phyloP scores from a whole-genome alignment of 1,140 invertebrate species.

The Leptinotarsa undecemlineata region DNA sequence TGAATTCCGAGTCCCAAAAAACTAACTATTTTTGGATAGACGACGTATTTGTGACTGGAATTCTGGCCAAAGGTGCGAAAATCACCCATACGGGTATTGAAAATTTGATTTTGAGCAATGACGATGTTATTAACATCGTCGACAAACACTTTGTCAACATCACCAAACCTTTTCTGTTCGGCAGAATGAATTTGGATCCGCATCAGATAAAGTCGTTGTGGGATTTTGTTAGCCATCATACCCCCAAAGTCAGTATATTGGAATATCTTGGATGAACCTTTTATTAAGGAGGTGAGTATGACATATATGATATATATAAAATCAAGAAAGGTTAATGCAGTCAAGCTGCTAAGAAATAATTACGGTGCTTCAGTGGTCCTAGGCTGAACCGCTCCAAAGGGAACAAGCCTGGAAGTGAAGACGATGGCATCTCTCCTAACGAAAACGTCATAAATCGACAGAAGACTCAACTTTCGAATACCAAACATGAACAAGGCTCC shows the following conservation, averaged over 20 bases:
- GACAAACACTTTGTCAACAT: conserved; percentile 18
- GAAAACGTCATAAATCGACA: too few species aligned
- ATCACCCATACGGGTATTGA: conserved; percentile 58
- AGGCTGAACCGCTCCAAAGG: too few species aligned
- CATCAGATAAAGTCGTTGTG: conserved; percentile 39
- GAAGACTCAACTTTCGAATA: too few species aligned
- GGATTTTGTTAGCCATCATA: conserved; percentile 33
- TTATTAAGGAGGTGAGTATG: background rate
- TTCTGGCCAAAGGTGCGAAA: conserved; percentile 64
- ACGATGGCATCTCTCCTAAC: too few species aligned
- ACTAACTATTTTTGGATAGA: conserved; percentile 70
- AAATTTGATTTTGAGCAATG: conserved; percentile 44
- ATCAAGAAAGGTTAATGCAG: too few species aligned
- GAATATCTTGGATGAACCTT: background rate
- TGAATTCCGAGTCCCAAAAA: conserved; percentile 49
- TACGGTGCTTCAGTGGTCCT: too few species aligned
- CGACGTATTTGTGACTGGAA: conserved; percentile 80
- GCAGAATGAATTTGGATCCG: conserved; percentile 34
- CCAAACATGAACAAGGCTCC: too few species aligned
- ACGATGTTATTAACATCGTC: conserved; percentile 18
- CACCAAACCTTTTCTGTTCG: conserved; percentile 40
- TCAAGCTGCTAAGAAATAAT: too few species aligned
- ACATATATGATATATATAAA: too few species aligned
- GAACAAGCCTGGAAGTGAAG: too few species aligned
- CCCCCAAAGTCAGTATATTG: background rate